Base-by-base conservation (phyloP, 2,113 vertebrate species). In the Scopus umbretta region DNA sequence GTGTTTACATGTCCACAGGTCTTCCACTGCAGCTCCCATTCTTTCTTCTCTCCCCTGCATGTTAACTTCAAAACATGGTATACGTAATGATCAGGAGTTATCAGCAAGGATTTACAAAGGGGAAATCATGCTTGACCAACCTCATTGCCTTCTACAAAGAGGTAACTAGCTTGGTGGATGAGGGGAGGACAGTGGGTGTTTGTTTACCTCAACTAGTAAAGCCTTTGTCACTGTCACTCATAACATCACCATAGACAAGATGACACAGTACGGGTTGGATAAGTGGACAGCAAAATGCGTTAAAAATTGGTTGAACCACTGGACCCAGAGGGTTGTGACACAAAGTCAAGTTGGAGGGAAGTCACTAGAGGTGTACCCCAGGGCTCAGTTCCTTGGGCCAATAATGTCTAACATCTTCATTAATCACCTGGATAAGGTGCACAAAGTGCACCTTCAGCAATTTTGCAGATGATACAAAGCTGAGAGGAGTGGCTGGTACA, bases 31-130 rank as follows among this genome's bases (percentile, higher is more conserved):
- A 47, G 11, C 6, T 71, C 32, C 11, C 49, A 17, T 59, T 49
- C 15, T 42, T 61, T 49, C 61, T 78, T 29, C 23, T 83, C 66
- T 75, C 27, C 21, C 8, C 6, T 0, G 4, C 5, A 43, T 0
- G 0, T 2, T 29, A 59, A 21, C 59, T 82, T 86, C 45, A 75
- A 83, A 75, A 62, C 38, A 56, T 11, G 23, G 7, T 15, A 36
- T 30, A 26, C 49, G 10, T 18, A 43, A 74, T 17, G 11, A 47
- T 26, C 43, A 59, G 50, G 27, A 87, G 26, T 9, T 45, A 61
- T 25, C 20, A 67, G 21, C 56, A 66, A 84, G 32, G 29, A 43
- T 62, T 71, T 45, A 34, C 6, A 50, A 91, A 67, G 36, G 7
- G 34, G 4, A 84, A 71, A 13, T 30, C 21, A 34, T 19, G 21